Evolutionary conservation across 2,113 vertebrate genomes (phyloP).

Genomic region (Crypturellus undulatus): DNA sequence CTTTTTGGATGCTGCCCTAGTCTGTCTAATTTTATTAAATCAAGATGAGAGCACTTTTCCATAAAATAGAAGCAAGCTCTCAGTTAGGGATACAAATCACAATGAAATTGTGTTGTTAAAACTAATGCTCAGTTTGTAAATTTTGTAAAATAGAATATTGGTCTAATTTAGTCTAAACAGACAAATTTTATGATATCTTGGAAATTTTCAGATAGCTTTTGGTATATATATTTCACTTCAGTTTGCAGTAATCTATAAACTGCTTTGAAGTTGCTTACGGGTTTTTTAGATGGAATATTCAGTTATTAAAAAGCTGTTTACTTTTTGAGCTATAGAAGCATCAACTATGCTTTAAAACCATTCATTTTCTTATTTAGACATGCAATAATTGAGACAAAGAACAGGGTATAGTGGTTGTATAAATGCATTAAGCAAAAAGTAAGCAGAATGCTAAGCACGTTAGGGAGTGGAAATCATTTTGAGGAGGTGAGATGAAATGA

Average conservation of each 20-base stretch:
- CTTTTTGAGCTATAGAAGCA: neutral
- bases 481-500: neutral
- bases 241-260: slow-evolving; percentile 31
- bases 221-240: slow-evolving; percentile 45
- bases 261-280: slow-evolving; percentile 61
- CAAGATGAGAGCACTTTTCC: slow-evolving; percentile 37
- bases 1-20: neutral
- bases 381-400: slow-evolving; percentile 67
- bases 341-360: slow-evolving; percentile 46
- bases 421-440: neutral
- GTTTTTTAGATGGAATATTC: slow-evolving; percentile 40
- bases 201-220: slow-evolving; percentile 8
- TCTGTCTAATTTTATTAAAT: neutral
- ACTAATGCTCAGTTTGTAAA: slow-evolving; percentile 14
- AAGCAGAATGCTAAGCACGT: neutral
- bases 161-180: neutral
- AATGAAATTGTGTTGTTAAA: neutral
- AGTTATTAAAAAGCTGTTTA: slow-evolving; percentile 43
- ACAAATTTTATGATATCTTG: neutral
- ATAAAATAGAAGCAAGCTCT: neutral
- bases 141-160: slow-evolving; percentile 43
- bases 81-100: neutral
- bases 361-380: slow-evolving; percentile 57
- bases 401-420: slow-evolving; percentile 7
- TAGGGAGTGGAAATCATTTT: slow-evolving; percentile 32